Conservation (phyloP, 2,888 invertebrate species). For the Tetragonula carbonaria region DNA sequence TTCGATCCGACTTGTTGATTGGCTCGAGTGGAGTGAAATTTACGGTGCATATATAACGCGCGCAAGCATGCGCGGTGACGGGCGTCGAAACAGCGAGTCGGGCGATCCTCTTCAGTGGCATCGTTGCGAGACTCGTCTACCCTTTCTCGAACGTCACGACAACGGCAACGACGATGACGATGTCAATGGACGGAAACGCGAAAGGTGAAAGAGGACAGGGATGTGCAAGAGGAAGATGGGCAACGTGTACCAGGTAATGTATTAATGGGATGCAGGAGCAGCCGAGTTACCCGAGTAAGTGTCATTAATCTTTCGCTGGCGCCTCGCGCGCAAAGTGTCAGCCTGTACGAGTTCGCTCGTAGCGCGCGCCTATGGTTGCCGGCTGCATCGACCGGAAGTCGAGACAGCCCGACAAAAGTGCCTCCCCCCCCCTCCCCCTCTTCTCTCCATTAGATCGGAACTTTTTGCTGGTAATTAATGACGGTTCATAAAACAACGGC, state of each 20-base stretch:
- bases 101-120: slow-evolving; percentile 23
- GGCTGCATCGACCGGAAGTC: slow-evolving; percentile 30
- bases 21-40: slow-evolving; percentile 58
- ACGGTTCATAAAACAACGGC: slow-evolving; percentile 36
- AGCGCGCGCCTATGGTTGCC: slow-evolving; percentile 39
- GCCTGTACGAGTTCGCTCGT: slow-evolving; percentile 34
- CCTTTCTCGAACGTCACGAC: neutral
- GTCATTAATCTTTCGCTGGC: slow-evolving; percentile 75
- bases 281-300: slow-evolving; percentile 69
- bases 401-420: slow-evolving; percentile 45
- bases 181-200: slow-evolving; percentile 59
- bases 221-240: slow-evolving; percentile 27
- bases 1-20: slow-evolving; percentile 55
- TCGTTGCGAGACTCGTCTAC: neutral
- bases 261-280: slow-evolving; percentile 75
- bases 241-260: slow-evolving; percentile 68
- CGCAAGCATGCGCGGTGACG: slow-evolving; percentile 20
- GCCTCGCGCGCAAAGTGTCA: slow-evolving; percentile 62
- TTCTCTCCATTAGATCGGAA: slow-evolving; percentile 32
- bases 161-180: slow-evolving; percentile 20
- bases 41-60: slow-evolving; percentile 9
- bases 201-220: neutral
- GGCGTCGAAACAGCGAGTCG: neutral
- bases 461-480: slow-evolving; percentile 61
- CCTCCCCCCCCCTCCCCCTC: neutral